phyloP scores from a whole-genome alignment of 2,888 invertebrate species.

The Muschampia staudingeri region DNA sequence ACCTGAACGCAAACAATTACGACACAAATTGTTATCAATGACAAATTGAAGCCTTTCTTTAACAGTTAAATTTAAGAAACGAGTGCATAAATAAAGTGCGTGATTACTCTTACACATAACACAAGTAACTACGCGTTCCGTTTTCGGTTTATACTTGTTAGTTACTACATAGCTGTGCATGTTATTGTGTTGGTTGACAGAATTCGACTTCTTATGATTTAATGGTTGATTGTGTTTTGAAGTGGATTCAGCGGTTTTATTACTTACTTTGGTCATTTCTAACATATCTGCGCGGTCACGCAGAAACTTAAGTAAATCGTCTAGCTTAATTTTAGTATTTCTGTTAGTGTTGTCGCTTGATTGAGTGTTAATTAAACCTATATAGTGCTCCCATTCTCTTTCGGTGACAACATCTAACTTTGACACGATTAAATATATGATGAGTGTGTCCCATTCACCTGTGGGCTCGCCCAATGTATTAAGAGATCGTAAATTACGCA shows the following conservation, averaged over 20 bases:
- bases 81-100: slow-evolving; percentile 30
- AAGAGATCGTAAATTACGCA: slow-evolving; percentile 31
- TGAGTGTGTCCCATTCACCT: slow-evolving; percentile 49
- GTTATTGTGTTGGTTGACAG: background rate
- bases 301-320: slow-evolving; percentile 37
- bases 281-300: slow-evolving; percentile 39
- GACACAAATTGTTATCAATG: background rate
- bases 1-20: background rate
- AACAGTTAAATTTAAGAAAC: background rate
- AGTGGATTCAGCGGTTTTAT: background rate
- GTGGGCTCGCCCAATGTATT: background rate
- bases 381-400: slow-evolving; percentile 43
- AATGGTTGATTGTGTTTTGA: background rate
- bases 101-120: slow-evolving; percentile 46
- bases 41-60: background rate
- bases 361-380: background rate
- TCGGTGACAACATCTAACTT: slow-evolving; percentile 52
- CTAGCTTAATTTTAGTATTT: background rate
- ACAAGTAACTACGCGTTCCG: background rate
- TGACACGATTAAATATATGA: slow-evolving; percentile 47
- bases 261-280: background rate
- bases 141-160: background rate
- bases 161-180: background rate
- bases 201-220: no score
- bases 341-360: background rate